Evolutionary conservation across 1,140 invertebrate genomes (phyloP).

Genomic region (Drosophila sturtevanti): DNA sequence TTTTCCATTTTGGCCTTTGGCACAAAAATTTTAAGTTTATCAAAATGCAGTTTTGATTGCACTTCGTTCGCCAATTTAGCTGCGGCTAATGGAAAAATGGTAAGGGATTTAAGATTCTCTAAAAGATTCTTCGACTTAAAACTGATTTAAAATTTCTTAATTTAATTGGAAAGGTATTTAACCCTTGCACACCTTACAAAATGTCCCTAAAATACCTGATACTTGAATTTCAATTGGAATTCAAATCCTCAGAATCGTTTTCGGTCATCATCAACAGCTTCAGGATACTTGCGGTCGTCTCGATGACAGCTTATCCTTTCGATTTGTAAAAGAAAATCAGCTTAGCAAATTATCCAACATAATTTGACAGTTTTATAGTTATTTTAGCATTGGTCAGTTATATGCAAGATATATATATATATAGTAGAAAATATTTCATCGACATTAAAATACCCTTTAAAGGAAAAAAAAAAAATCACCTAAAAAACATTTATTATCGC

Average conservation of each 20-base stretch:
- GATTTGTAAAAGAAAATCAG: background rate
- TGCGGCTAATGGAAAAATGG: background rate
- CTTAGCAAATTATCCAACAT: slow-evolving; percentile 45
- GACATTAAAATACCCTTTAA: background rate
- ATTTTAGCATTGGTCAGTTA: background rate
- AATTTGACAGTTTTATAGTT: slow-evolving; percentile 34
- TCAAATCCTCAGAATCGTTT: background rate
- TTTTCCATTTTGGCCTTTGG: slow-evolving; percentile 1
- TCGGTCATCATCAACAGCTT: no score
- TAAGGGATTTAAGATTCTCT: background rate
- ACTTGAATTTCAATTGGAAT: background rate
- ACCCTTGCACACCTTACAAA: background rate
- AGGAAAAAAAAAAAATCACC: background rate
- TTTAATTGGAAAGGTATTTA: background rate
- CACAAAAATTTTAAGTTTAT: slow-evolving; percentile 1
- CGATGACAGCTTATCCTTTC: slow-evolving; percentile 19
- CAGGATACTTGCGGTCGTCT: background rate
- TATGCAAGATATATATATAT: background rate
- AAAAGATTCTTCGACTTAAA: no score
- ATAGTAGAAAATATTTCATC: background rate
- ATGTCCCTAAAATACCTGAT: background rate
- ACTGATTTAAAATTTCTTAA: no score
- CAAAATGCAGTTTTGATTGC: slow-evolving; percentile 11
- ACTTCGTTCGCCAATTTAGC: background rate
- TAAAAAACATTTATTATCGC: no score